Evolutionary conservation across 2,797 vertebrate genomes (phyloP).

Genomic region (Valencia hispanica): DNA sequence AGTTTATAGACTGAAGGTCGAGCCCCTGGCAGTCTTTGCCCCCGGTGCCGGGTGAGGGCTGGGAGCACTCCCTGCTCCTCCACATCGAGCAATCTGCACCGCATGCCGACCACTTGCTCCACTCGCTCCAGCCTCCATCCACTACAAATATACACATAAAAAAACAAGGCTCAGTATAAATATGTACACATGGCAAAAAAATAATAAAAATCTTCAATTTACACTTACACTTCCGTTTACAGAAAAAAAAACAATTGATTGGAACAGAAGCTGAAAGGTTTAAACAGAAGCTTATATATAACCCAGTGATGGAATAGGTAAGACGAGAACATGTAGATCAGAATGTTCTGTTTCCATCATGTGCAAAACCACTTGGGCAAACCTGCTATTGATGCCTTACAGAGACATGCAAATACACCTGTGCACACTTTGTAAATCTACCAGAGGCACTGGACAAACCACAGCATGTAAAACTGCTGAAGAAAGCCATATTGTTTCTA

Average conservation of each 20-base stretch:
- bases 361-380: slow-evolving; percentile 66
- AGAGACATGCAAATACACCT: slow-evolving; percentile 74
- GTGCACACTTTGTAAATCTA: slow-evolving; percentile 57
- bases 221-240: slow-evolving; percentile 26
- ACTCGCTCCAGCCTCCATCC: slow-evolving; percentile 94
- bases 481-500: slow-evolving; percentile 54
- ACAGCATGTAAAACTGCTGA: slow-evolving; percentile 56
- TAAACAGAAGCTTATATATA: slow-evolving; percentile 11
- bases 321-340: slow-evolving; percentile 44
- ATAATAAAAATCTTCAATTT: slow-evolving; percentile 11
- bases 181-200: slow-evolving; percentile 7
- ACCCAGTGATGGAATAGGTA: slow-evolving; percentile 49
- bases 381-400: slow-evolving; percentile 53
- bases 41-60: slow-evolving; percentile 92
- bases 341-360: slow-evolving; percentile 48
- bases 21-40: slow-evolving; percentile 91
- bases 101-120: slow-evolving; percentile 97
- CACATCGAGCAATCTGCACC: slow-evolving; percentile 93
- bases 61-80: slow-evolving; percentile 94
- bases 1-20: slow-evolving; percentile 94
- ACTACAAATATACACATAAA: slow-evolving; percentile 79
- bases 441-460: slow-evolving; percentile 54
- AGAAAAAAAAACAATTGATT: slow-evolving; percentile 41
- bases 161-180: slow-evolving; percentile 8
- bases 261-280: slow-evolving; percentile 40